Conservation (phyloP, 2,113 vertebrate species). For the Macquaria ambigua region DNA sequence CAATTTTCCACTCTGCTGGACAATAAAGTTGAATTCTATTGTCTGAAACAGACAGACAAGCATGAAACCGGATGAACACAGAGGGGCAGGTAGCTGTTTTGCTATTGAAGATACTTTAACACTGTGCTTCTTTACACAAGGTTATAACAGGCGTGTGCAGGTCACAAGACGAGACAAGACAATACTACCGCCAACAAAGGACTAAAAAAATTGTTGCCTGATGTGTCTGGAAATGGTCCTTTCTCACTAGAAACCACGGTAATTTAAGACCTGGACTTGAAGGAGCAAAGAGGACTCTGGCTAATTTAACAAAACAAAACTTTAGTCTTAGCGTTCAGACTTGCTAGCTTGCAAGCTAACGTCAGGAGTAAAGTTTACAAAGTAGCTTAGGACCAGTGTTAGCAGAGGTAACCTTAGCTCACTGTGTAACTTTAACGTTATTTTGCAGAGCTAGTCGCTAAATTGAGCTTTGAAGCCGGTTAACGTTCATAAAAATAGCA, state of each 20-base stretch:
- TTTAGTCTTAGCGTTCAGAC: neutral
- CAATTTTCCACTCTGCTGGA: neutral
- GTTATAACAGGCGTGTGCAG: slow-evolving; percentile 21
- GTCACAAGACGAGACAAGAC: slow-evolving; percentile 47
- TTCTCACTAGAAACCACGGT: neutral
- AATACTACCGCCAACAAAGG: neutral
- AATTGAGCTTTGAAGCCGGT: neutral
- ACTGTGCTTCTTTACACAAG: neutral
- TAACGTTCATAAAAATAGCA: neutral
- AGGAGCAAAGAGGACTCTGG: neutral
- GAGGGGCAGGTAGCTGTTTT: neutral
- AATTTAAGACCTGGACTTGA: neutral
- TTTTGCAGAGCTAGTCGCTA: fast-evolving
- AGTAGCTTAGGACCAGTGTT: neutral
- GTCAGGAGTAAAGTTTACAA: slow-evolving; percentile 42
- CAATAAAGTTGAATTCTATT: too few relatives aligned
- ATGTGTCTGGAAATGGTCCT: fast-evolving
- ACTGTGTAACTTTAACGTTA: neutral
- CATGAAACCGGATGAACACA: neutral
- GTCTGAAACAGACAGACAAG: too few relatives aligned
- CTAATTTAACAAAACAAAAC: slow-evolving; percentile 16
- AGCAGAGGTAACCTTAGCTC: neutral
- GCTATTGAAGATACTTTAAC: neutral
- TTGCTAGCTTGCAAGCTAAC: slow-evolving; percentile 63
- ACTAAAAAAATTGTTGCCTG: neutral